Conservation (phyloP, 2,797 vertebrate genomes). For the Lepus oiostolus region DNA sequence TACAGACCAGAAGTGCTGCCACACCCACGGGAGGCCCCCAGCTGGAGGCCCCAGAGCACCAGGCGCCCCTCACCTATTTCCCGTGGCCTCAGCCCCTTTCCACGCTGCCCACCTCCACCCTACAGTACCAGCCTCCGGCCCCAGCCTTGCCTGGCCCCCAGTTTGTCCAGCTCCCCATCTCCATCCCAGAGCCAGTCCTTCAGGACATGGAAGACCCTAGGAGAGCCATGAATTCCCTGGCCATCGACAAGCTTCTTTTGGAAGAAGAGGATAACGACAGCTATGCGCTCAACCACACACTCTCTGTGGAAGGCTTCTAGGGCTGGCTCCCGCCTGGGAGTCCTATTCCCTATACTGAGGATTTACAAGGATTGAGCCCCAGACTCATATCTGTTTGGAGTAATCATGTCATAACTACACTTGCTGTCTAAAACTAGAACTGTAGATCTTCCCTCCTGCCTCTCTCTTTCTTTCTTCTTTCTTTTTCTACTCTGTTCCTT, state of each 20-base stretch:
- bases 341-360: background rate
- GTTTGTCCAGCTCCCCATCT: slow-evolving; percentile 91
- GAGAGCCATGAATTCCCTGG: slow-evolving; percentile 87
- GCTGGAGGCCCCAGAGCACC: slow-evolving; percentile 92
- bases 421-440: slow-evolving; percentile 14
- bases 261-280: slow-evolving; percentile 91
- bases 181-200: slow-evolving; percentile 88
- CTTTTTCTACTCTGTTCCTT: background rate
- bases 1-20: slow-evolving; percentile 89
- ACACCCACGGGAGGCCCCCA: slow-evolving; percentile 89
- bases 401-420: background rate
- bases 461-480: background rate
- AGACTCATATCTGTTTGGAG: background rate
- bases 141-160: slow-evolving; percentile 89
- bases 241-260: slow-evolving; percentile 94
- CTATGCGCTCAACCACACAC: slow-evolving; percentile 90
- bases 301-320: slow-evolving; percentile 93
- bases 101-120: slow-evolving; percentile 86
- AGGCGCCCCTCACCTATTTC: slow-evolving; percentile 92
- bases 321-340: background rate
- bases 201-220: slow-evolving; percentile 91
- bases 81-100: slow-evolving; percentile 95
- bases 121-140: slow-evolving; percentile 86
- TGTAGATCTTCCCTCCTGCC: background rate
- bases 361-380: slow-evolving; percentile 8